Conservation (phyloP, 2,797 vertebrate genomes). For the Girardinus metallicus region DNA sequence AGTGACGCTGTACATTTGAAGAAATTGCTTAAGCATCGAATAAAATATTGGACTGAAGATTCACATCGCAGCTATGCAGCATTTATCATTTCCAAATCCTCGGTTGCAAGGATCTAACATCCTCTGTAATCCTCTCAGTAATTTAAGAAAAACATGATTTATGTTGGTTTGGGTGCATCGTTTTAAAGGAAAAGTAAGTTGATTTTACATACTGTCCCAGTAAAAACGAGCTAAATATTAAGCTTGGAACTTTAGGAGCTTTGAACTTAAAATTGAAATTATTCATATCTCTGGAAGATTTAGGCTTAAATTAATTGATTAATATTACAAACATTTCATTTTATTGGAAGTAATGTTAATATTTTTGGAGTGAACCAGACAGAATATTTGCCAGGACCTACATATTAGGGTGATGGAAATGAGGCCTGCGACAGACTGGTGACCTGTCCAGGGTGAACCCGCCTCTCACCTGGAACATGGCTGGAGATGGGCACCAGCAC, state of each 20-base stretch:
- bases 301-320: not conserved
- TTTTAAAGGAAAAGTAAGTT: not conserved
- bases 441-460: no score
- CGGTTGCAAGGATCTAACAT: not conserved
- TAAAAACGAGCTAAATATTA: not conserved
- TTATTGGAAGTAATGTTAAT: not conserved
- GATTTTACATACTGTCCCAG: not conserved
- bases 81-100: conserved; percentile 15
- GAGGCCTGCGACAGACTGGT: no score
- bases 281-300: not conserved
- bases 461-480: no score
- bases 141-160: not conserved
- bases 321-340: not conserved
- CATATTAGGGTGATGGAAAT: not conserved
- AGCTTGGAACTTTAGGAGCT: not conserved
- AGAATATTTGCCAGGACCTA: no score
- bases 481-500: no score
- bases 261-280: not conserved
- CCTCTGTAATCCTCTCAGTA: not conserved
- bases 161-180: not conserved
- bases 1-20: conserved; percentile 12
- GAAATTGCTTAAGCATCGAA: conserved; percentile 2
- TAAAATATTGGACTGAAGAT: conserved; percentile 3
- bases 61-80: not conserved
- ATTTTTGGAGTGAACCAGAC: not conserved